A percentile compares a stretch with the other conserved stretches of the same genome.
phyloP scores from a whole-genome alignment of 2,113 vertebrate species.

The Bubalus kerabau region DNA sequence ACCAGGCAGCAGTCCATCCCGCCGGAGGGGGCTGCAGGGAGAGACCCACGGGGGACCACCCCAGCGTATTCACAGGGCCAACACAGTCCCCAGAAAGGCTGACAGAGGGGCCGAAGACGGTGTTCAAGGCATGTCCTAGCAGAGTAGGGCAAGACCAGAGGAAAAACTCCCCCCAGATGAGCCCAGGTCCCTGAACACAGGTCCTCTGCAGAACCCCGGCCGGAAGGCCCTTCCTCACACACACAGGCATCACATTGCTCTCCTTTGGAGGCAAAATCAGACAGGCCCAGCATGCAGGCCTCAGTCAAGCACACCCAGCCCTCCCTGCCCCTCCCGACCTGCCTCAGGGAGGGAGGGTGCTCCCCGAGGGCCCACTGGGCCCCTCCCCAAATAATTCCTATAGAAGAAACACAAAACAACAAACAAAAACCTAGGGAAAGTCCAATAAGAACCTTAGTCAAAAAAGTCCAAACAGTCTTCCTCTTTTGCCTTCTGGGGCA shows the following conservation, averaged over 20 bases:
- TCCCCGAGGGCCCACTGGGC: neutral
- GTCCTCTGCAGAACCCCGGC: constrained; percentile 20
- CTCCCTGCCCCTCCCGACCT: neutral
- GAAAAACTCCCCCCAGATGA: neutral
- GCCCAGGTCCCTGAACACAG: constrained; percentile 55
- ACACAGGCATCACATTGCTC: constrained; percentile 50
- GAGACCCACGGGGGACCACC: neutral
- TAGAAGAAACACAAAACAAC: constrained; percentile 48
- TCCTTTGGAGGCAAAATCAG: constrained; percentile 82
- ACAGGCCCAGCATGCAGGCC: constrained; percentile 39
- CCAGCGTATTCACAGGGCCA: neutral
- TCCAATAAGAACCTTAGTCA: constrained; percentile 55
- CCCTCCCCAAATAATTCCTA: constrained; percentile 46
- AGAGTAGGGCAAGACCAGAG: neutral
- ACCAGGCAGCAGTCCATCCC: neutral
- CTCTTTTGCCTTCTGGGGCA: constrained; percentile 24
- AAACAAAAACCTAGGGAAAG: neutral
- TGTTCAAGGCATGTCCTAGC: neutral
- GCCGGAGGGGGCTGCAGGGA: neutral
- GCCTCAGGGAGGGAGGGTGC: constrained; percentile 25
- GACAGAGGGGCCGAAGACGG: neutral
- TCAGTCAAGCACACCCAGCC: neutral
- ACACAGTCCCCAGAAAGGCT: neutral
- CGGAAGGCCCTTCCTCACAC: constrained; percentile 26
- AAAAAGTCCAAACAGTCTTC: constrained; percentile 18